Base-by-base conservation (phyloP, 2,797 vertebrate species). In the Phalloptychus januarius region DNA sequence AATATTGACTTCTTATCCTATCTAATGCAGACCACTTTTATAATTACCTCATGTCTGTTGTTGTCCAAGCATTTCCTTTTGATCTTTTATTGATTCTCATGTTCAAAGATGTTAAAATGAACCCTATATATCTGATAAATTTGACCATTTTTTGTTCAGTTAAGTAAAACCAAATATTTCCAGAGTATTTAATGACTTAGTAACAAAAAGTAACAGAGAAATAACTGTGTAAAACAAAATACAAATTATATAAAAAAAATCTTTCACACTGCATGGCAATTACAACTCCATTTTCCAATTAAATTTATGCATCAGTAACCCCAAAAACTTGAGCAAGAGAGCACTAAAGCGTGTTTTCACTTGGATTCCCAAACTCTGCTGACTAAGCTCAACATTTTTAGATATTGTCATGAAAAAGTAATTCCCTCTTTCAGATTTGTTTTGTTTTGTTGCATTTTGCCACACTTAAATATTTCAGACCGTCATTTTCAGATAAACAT, bases 291-390 rank as follows among this genome's bases (percentile, higher is more conserved):
- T 77, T 38, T 72, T 67, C 10, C 28, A 69, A 28, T 74, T 28
- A 69, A 50, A 40, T 48, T 80, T 65, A 79, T 18, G 45, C 65
- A 56, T 75, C 18, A 48, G 50, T 28, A 65, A 15, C 38, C 56
- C 7, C 18, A 52, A 38, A 63, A 10, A 76, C 50, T 67, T 65
- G 45, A 50, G 72, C 20, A 38, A 78, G 36, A 72, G 18, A 48
- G 28, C 44, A 74, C 7, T 23, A 13, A 56, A 74, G 1, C 70
- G 4, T 33, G 48, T 54, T 72, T 73, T 28, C n/a, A 63, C 69
- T 72, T 65, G 25, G 13, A 45, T 69, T 80, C 45, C 48, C 33
- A 74, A 23, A 52, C 54, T 77, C 13, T 40, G 45, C 7, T 73
- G 79, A 77, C 67, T 54, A 33, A 42, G 45, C n/a, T 61, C 36